Base-by-base conservation (phyloP, 1,140 invertebrate species). In the Drosophila arizonae region DNA sequence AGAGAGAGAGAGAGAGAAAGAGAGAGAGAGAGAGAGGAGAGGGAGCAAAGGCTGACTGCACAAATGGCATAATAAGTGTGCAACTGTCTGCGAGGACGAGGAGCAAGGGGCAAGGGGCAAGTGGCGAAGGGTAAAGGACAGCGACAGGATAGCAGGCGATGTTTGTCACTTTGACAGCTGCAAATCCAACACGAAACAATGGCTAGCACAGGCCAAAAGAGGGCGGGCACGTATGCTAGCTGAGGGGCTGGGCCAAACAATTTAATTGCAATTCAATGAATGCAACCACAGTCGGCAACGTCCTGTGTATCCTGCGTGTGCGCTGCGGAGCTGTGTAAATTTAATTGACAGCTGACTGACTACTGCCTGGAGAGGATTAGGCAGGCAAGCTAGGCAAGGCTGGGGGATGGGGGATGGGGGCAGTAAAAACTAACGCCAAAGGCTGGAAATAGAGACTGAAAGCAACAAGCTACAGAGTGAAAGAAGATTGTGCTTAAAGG, bases 191-290 rank as follows among this genome's bases (percentile, higher is more conserved):
- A 78, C 64, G 68, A 75, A 66, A 76, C 76, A 76, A 72, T 65
- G 41, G 36, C 10, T 11, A 55, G 50, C 41, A 67, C 39, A 45
- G 21, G 17, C 54, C 5, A 15, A 33, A 24, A 30, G 48, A 21
- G 21, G 24, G 55, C 1, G n/a, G 15, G 6, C 15, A 58, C 15
- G 1, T 17, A 11, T 17, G 17, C 17, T 1, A 17, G 17, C 17
- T 17, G 43, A 39, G 43, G 48, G 43, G n/a, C 39, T 24, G 10
- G 46, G 51, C 46, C 52, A 33, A 39, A 68, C 73, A 77, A 77
- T 79, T 87, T 79, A 87, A 88, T 88, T 82, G 84, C 71, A 88
- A 87, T 88, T 84, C 76, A 74, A 87, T 87, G 62, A 61, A 87
- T 75, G 67, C 72, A 63, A 21, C 61, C 41, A 55, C 24, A 54